Percentiles rank a stretch among this genome's conserved stretches.
These are phyloP conservation scores for Chionoecetes opilio DNA, from an alignment of 1,140 invertebrate genomes.

Conservation along the genomic window DNA sequence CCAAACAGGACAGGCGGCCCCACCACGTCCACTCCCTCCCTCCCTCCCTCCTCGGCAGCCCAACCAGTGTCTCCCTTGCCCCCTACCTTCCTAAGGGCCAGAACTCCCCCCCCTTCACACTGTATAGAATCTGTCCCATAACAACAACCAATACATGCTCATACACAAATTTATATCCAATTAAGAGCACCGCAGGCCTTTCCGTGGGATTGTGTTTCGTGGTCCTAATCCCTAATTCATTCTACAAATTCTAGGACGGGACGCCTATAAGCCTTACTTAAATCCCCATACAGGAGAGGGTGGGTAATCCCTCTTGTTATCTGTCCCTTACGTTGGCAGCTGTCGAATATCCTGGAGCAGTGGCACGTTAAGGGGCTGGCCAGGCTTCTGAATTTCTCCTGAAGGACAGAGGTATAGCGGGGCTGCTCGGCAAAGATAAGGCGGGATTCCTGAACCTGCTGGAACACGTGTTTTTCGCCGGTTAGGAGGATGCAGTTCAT, in stretches of 20 bases:
- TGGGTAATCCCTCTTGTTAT: constrained; percentile 24
- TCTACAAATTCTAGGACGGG: constrained; percentile 3
- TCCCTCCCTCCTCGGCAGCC: too few relatives aligned
- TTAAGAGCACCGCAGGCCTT: neutral
- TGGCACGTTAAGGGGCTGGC: neutral
- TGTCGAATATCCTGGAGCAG: constrained; percentile 21
- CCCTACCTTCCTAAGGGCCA: too few relatives aligned
- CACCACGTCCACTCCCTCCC: too few relatives aligned
- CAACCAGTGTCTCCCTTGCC: too few relatives aligned
- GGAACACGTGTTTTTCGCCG: neutral
- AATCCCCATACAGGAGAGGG: neutral
- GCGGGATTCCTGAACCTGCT: constrained; percentile 22
- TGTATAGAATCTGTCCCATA: neutral
- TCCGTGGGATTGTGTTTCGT: neutral
- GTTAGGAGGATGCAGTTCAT: neutral
- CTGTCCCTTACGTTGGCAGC: constrained; percentile 17
- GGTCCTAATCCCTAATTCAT: constrained; percentile 39
- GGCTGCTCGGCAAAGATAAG: neutral
- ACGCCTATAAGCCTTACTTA: constrained; percentile 37
- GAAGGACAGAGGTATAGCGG: neutral
- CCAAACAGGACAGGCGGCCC: too few relatives aligned
- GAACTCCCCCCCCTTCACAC: too few relatives aligned
- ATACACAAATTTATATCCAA: neutral
- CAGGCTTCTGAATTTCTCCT: constrained; percentile 27
- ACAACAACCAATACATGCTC: neutral